Conservation (phyloP, 2,888 invertebrate species). For the Cryptosula pallasiana region DNA sequence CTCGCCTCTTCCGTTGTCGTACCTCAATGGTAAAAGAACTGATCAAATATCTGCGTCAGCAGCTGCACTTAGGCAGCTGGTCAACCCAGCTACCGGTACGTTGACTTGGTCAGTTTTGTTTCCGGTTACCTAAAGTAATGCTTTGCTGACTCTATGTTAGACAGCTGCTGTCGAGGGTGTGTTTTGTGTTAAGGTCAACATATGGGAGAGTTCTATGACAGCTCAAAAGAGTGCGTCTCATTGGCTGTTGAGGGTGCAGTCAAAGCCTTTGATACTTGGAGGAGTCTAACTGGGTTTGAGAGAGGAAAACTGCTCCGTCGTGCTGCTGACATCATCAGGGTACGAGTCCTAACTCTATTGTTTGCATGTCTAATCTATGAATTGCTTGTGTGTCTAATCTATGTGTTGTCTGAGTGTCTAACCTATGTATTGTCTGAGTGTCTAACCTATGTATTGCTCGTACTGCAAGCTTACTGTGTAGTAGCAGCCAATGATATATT, state of each 20-base stretch:
- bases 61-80: not conserved
- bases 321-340: conserved; percentile 52
- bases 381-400: not conserved
- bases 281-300: conserved; percentile 50
- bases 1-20: not conserved
- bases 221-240: conserved; percentile 37
- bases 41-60: not conserved
- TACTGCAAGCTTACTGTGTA: no score
- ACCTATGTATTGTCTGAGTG: no score
- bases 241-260: conserved; percentile 50
- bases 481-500: no score
- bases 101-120: no score
- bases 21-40: conserved; percentile 7
- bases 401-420: no score
- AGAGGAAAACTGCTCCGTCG: conserved; percentile 53
- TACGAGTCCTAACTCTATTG: conserved; percentile 30
- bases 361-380: not conserved
- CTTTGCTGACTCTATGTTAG: no score
- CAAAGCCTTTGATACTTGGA: conserved; percentile 53
- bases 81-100: conserved; percentile 11
- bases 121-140: no score
- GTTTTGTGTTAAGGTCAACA: not conserved
- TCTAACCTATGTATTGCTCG: no score
- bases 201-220: conserved; percentile 8
- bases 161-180: no score